phyloP scores from a whole-genome alignment of 1,140 invertebrate genomes.

The Lamellibrachia luymesi region DNA sequence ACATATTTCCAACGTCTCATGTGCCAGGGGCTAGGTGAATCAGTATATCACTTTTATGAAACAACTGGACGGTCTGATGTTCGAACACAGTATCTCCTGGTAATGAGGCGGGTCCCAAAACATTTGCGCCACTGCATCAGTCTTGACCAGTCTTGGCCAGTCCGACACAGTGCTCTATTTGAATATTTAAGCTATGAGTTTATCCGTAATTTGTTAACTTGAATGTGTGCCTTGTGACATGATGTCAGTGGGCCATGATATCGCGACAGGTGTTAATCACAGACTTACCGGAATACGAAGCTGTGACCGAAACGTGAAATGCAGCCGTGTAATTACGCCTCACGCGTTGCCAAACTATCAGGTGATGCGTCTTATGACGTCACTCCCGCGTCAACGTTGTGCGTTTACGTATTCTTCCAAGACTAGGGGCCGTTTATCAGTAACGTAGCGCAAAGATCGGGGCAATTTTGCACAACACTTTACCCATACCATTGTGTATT shows the following conservation, averaged over 20 bases:
- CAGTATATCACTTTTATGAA: no score
- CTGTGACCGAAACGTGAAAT: not conserved
- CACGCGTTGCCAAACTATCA: not conserved
- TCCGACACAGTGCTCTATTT: not conserved
- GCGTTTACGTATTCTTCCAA: not conserved
- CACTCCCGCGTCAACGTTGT: not conserved
- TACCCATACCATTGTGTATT: no score
- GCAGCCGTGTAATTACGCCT: not conserved
- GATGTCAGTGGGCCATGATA: not conserved
- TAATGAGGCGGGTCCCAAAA: no score
- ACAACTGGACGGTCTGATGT: no score
- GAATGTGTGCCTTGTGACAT: not conserved
- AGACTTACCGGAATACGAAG: not conserved
- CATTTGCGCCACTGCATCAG: no score
- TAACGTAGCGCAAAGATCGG: no score
- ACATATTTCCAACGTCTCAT: no score
- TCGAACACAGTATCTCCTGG: no score
- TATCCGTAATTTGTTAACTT: not conserved
- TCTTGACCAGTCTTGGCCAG: not conserved
- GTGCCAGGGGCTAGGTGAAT: no score
- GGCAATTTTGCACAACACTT: no score
- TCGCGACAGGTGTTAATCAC: not conserved
- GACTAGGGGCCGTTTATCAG: no score
- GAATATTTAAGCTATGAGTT: not conserved
- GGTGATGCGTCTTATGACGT: not conserved